Evolutionary conservation across 1,140 invertebrate species (phyloP), one percentile per base, ranked within the genome.

Genomic region (Drosophila nebulosa): DNA sequence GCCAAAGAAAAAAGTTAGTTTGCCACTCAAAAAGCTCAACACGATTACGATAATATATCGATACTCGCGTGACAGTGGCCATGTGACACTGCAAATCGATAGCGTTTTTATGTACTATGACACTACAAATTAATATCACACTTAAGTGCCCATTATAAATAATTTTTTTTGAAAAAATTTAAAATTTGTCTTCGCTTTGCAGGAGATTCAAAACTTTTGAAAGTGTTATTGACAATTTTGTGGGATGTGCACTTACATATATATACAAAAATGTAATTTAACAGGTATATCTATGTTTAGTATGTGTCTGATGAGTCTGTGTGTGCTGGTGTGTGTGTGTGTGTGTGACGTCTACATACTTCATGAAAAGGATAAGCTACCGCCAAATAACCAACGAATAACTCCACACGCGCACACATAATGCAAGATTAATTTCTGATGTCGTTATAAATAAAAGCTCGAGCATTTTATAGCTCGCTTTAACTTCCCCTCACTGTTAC

Each of bases 371-470:
- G 56, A 81, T 81, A 86, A 86, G 74, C 83, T 58, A 67, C 46
- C 32, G 32, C 21, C 42, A 50, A 67, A 67, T 55, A 52, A 66
- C 39, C 63, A 50, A 70, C 62, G 69, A 72, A 72, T 55, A 74
- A 67, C 63, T 74, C 69, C 70, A 56, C 80, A 69, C 69, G 66
- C 73, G 74, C 73, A 57, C 68, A 86, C 83, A 88, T 86, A 78
- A 88, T 88, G 75, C 79, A 88, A 88, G 83, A 86, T 86, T 86
- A 88, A 86, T 86, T 88, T 88, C 71, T 86, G 83, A 86, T 76
- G 78, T 88, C 83, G 78, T 83, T 81, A 86, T 88, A 86, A 86
- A 86, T 88, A 86, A 88, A 81, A 88, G 83, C 78, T 65, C 50
- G 63, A 75, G 83, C 79, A 86, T 88, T 86, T 86, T 81, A 78